These are phyloP conservation scores for Hirundichthys speculiger DNA, from an alignment of 2,113 vertebrate species.

Conservation along the genomic window DNA sequence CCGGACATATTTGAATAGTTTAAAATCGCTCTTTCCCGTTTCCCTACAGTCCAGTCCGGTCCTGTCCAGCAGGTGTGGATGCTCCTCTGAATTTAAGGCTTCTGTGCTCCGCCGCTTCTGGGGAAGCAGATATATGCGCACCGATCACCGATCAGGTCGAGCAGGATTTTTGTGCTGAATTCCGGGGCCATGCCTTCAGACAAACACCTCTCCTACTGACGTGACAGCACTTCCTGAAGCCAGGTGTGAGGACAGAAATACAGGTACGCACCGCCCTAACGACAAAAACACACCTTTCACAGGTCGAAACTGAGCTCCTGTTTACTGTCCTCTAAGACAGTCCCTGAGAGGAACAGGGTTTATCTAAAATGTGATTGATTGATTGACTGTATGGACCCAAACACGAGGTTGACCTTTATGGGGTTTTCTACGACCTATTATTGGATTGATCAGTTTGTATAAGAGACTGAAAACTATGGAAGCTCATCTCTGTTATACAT, in stretches of 20 bases:
- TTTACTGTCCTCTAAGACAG: too few species aligned
- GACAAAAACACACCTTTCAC: too few species aligned
- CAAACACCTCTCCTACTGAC: slow-evolving; percentile 26
- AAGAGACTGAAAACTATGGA: too few species aligned
- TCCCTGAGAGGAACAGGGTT: too few species aligned
- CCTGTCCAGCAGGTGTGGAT: not conserved
- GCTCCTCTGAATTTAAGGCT: not conserved
- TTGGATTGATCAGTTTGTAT: too few species aligned
- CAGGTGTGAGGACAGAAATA: slow-evolving; percentile 53
- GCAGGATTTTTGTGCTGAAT: slow-evolving; percentile 71
- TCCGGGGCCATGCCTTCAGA: slow-evolving; percentile 58
- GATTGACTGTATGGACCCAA: too few species aligned
- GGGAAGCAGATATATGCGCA: slow-evolving; percentile 23
- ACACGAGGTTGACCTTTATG: too few species aligned
- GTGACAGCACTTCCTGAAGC: slow-evolving; percentile 56
- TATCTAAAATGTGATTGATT: too few species aligned
- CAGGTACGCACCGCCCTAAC: slow-evolving; percentile 7
- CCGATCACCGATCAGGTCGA: slow-evolving; percentile 48
- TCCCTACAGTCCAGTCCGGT: not conserved
- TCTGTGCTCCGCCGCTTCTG: not conserved
- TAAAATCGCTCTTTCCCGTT: not conserved
- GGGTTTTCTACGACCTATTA: too few species aligned
- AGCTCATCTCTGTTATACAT: too few species aligned
- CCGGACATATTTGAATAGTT: slow-evolving; percentile 43
- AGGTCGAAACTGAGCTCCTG: too few species aligned